Conservation (phyloP, 1,140 invertebrate species). For the Trialeurodes vaporariorum region DNA sequence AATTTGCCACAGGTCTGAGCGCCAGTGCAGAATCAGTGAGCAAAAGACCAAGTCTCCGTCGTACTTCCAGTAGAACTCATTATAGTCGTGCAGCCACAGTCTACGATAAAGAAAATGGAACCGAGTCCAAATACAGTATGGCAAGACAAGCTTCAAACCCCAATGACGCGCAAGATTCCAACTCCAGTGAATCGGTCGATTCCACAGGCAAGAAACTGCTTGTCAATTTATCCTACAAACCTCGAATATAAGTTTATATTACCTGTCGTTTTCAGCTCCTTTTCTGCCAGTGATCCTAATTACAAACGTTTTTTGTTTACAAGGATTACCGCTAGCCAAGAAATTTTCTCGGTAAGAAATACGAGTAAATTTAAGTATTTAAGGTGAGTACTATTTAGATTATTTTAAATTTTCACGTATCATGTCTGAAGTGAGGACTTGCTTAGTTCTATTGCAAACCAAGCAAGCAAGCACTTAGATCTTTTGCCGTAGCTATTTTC, state of each 20-base stretch:
- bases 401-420: too few species aligned
- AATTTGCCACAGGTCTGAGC: slow-evolving; percentile 44
- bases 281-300: too few species aligned
- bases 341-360: too few species aligned
- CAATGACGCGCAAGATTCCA: slow-evolving; percentile 2
- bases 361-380: too few species aligned
- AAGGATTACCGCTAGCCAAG: too few species aligned
- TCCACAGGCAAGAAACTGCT: slow-evolving; percentile 3
- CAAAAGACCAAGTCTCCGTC: slow-evolving; percentile 47
- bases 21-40: slow-evolving; percentile 54
- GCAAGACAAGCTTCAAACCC: not conserved
- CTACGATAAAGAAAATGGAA: slow-evolving; percentile 54
- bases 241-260: slow-evolving; percentile 17
- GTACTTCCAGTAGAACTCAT: slow-evolving; percentile 44
- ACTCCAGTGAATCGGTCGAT: slow-evolving; percentile 9
- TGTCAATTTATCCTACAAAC: slow-evolving; percentile 21
- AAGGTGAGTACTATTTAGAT: too few species aligned
- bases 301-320: too few species aligned
- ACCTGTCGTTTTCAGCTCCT: too few species aligned
- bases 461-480: too few species aligned
- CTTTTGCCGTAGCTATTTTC: too few species aligned
- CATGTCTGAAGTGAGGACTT: too few species aligned
- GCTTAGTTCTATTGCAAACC: too few species aligned
- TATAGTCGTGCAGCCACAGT: slow-evolving; percentile 48
- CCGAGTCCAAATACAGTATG: slow-evolving; percentile 27